Percentiles rank a stretch among this genome's conserved stretches.
Conservation (phyloP, 2,797 vertebrate genomes). For the Dromococcyx pavoninus region DNA sequence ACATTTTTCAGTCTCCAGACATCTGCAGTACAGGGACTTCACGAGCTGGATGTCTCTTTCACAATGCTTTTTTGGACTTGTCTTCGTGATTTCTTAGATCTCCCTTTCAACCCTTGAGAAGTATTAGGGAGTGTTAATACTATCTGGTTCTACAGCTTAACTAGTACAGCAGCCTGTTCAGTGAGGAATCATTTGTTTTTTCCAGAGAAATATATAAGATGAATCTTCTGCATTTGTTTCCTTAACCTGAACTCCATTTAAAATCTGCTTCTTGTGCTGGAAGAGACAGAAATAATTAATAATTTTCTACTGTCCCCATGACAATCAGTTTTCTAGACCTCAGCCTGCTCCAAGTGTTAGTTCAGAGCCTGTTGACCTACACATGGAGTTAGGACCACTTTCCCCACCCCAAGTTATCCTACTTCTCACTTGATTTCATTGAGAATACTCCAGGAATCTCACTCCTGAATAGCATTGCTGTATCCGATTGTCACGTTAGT, state of each 20-base stretch:
- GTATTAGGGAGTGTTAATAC: neutral
- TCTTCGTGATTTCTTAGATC: neutral
- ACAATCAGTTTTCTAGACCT: neutral
- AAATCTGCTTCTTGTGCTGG: neutral
- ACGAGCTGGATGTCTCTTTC: neutral
- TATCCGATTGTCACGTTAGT: neutral
- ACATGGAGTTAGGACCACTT: neutral
- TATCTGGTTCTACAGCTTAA: neutral
- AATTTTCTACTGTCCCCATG: rapidly evolving
- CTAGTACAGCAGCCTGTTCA: neutral
- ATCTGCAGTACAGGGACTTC: neutral
- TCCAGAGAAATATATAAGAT: too few relatives aligned
- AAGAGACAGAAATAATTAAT: neutral
- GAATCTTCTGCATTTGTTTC: too few relatives aligned
- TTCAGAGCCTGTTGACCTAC: neutral
- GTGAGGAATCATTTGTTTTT: neutral
- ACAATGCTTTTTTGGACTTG: neutral
- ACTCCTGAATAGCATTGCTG: neutral
- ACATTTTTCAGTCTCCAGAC: rapidly evolving
- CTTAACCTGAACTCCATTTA: neutral
- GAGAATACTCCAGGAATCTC: neutral
- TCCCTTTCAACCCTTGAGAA: neutral
- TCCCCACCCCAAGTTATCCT: too few relatives aligned
- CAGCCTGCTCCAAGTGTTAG: neutral
- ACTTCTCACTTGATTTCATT: neutral